These are phyloP conservation scores for Etheostoma nigrum DNA, from an alignment of 2,797 vertebrate genomes.

Conservation along the genomic window DNA sequence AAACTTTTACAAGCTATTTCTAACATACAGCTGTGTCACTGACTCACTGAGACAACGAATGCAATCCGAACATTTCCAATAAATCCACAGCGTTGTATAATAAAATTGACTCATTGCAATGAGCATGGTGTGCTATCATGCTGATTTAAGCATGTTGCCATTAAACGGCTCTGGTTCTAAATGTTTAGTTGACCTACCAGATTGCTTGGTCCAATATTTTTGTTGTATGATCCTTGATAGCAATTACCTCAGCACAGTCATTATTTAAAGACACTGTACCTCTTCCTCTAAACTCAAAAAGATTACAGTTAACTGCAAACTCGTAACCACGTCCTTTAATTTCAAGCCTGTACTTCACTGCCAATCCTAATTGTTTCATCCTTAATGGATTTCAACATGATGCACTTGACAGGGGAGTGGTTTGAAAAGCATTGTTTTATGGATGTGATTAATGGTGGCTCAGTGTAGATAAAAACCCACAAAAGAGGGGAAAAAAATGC, in stretches of 20 bases:
- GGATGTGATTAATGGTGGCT: constrained; percentile 45
- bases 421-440: constrained; percentile 35
- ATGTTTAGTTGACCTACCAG: no score
- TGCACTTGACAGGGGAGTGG: constrained; percentile 28
- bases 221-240: constrained; percentile 21
- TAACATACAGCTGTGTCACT: no score
- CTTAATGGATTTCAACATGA: constrained; percentile 42
- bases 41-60: no score
- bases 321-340: constrained; percentile 26
- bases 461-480: constrained; percentile 21
- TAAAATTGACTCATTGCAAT: no score
- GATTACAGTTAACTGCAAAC: constrained; percentile 22
- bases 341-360: constrained; percentile 20
- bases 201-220: no score
- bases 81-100: no score
- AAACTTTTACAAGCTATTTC: no score
- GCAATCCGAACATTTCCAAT: no score
- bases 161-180: no score
- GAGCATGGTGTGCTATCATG: no score
- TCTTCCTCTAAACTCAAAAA: constrained; percentile 7
- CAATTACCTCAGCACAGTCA: constrained; percentile 26
- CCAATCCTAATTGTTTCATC: constrained; percentile 39
- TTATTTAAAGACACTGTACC: constrained; percentile 6
- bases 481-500: constrained; percentile 4
- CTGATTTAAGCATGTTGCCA: no score